Conservation (phyloP, 2,113 vertebrate genomes). For the Apaloderma vittatum region DNA sequence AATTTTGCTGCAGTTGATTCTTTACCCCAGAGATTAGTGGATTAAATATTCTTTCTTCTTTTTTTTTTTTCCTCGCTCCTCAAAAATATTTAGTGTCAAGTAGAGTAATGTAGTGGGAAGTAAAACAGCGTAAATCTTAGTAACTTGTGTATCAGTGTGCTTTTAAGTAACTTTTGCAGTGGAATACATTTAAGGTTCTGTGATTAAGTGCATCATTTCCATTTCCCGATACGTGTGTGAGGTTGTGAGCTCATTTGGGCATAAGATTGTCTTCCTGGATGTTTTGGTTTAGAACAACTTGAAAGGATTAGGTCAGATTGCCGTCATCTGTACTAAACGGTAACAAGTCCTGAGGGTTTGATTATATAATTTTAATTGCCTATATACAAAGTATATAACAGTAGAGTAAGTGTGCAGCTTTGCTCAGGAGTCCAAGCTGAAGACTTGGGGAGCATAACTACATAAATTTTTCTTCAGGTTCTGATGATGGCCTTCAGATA, state of each 20-base stretch:
- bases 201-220: background rate
- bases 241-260: background rate
- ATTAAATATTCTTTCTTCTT: background rate
- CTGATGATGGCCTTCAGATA: background rate
- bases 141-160: conserved; percentile 13
- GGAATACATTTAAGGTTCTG: background rate
- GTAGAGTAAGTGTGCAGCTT: background rate
- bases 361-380: background rate
- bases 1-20: background rate
- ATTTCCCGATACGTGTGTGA: background rate
- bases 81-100: background rate
- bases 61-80: background rate
- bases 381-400: background rate
- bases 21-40: conserved; percentile 22
- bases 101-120: background rate
- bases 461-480: background rate
- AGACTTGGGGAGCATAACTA: background rate
- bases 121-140: background rate
- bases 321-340: background rate
- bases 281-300: background rate
- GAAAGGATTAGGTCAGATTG: background rate
- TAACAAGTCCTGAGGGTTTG: background rate
- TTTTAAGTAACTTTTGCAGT: background rate
- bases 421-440: background rate
- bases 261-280: background rate